A percentile compares a stretch with the other conserved stretches of the same genome.
Evolutionary conservation across 2,797 vertebrate genomes (phyloP).

Genomic region (Phalanger gymnotis): DNA sequence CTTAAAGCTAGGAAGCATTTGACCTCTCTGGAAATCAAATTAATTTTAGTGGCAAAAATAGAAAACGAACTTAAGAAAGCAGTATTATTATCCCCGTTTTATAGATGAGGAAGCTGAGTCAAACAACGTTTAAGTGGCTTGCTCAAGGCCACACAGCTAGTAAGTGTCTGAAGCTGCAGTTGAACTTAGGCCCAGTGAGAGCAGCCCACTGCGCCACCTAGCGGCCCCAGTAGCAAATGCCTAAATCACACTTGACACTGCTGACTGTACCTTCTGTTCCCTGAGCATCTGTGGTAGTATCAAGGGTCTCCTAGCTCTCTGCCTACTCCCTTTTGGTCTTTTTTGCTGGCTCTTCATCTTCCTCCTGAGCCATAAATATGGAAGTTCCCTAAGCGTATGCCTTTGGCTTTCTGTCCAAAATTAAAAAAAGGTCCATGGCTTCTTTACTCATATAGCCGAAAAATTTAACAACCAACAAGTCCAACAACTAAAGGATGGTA

Average conservation of each 20-base stretch:
- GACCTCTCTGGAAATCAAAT: slow-evolving; percentile 72
- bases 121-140: background rate
- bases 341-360: background rate
- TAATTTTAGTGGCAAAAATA: slow-evolving; percentile 40
- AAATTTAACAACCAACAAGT: background rate
- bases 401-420: background rate
- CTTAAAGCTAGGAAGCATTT: slow-evolving; percentile 80
- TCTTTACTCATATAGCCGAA: background rate
- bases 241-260: background rate
- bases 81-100: background rate
- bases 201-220: background rate
- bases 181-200: background rate
- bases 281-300: background rate
- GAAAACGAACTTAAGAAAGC: slow-evolving; percentile 55
- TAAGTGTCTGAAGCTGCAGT: background rate
- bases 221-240: background rate
- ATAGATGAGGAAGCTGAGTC: background rate
- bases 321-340: background rate
- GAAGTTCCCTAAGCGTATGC: background rate
- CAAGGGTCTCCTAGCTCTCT: background rate
- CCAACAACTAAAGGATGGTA: background rate
- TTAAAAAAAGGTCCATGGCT: background rate
- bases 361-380: background rate
- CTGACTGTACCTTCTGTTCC: background rate
- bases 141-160: background rate